phyloP scores from a whole-genome alignment of 2,888 invertebrate species.

The Galerucella calmariensis region DNA sequence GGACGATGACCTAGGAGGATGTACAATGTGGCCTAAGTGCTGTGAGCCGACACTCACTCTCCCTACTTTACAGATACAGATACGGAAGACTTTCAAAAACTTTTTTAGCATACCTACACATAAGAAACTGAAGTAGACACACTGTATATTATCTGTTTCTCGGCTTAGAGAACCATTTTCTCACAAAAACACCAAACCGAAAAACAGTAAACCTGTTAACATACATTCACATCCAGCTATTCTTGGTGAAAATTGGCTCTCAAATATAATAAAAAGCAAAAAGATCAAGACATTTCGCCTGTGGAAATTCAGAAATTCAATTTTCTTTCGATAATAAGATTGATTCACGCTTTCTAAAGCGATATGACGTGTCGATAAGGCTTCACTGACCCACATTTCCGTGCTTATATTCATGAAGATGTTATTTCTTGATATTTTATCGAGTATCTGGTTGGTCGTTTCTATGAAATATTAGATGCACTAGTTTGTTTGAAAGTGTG shows the following conservation, averaged over 20 bases:
- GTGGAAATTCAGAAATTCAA: constrained; percentile 50
- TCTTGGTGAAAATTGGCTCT: constrained; percentile 35
- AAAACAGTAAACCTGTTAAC: constrained; percentile 32
- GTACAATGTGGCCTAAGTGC: too few relatives aligned
- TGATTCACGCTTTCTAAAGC: constrained; percentile 50
- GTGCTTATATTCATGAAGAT: constrained; percentile 41
- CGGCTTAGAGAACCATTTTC: not conserved
- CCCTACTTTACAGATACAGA: too few relatives aligned
- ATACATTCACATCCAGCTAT: constrained; percentile 29
- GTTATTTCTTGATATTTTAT: constrained; percentile 44
- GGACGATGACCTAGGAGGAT: too few relatives aligned
- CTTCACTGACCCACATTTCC: constrained; percentile 49
- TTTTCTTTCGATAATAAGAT: constrained; percentile 52
- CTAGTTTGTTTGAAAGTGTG: constrained; percentile 19
- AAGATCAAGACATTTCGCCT: constrained; percentile 47
- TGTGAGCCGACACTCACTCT: too few relatives aligned
- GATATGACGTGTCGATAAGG: constrained; percentile 49
- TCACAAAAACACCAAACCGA: not conserved
- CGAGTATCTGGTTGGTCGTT: constrained; percentile 27
- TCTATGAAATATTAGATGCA: constrained; percentile 32
- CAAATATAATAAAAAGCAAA: constrained; percentile 41
- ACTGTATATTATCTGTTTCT: not conserved
- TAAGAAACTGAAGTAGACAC: too few relatives aligned
- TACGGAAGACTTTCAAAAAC: too few relatives aligned
- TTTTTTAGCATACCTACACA: too few relatives aligned